Conservation (phyloP, 2,888 invertebrate species). For the Andrena camellia region DNA sequence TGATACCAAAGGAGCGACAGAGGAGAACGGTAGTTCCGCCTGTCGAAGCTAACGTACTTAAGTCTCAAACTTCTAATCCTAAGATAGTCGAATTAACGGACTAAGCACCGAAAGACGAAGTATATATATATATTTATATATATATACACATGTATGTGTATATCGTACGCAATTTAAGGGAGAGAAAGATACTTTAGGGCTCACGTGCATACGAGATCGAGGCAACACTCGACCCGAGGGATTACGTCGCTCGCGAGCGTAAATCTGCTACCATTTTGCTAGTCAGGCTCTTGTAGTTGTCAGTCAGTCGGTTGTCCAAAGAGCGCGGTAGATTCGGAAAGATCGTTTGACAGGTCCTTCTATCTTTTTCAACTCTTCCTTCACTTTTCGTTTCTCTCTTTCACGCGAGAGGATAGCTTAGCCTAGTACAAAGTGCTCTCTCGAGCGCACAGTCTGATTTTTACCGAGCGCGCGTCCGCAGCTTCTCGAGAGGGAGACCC, state of each 20-base stretch:
- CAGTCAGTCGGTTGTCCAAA: constrained; percentile 16
- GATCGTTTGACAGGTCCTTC: not conserved
- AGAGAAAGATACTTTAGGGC: constrained; percentile 18
- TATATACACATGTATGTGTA: not conserved
- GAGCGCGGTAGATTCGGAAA: not conserved
- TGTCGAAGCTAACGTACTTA: constrained; percentile 30
- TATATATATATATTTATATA: not conserved
- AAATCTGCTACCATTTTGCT: constrained; percentile 16
- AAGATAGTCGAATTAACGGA: constrained; percentile 30
- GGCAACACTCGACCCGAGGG: constrained; percentile 29
- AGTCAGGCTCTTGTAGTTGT: constrained; percentile 34
- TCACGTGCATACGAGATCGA: constrained; percentile 31
- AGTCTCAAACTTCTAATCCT: constrained; percentile 13
- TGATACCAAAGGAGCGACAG: not conserved
- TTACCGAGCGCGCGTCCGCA: constrained; percentile 32
- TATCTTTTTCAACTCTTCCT: constrained; percentile 12
- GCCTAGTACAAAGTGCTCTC: constrained; percentile 61
- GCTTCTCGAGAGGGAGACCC: constrained; percentile 40
- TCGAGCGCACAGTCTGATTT: constrained; percentile 53
- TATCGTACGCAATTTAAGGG: constrained; percentile 23
- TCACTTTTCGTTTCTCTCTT: constrained; percentile 15
- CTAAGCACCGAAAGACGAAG: constrained; percentile 14
- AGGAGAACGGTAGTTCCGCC: constrained; percentile 1
- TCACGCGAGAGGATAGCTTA: constrained; percentile 36
- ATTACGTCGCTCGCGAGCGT: constrained; percentile 33